These are phyloP conservation scores for Lottia scabra DNA, from an alignment of 2,888 invertebrate genomes.

Conservation along the genomic window DNA sequence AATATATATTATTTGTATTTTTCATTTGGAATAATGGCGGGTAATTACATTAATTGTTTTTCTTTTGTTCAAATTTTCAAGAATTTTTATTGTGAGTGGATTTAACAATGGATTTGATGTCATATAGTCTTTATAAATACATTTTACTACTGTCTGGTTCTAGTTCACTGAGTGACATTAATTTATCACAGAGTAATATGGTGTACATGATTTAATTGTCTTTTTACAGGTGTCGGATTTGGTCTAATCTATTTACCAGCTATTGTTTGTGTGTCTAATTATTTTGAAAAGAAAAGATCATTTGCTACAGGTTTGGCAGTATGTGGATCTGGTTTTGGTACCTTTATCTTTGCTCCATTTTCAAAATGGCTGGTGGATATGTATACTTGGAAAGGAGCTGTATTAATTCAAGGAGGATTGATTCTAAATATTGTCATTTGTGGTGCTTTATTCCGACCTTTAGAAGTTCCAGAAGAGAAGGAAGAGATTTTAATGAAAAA, in stretches of 20 bases:
- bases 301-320: constrained; percentile 96
- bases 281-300: constrained; percentile 94
- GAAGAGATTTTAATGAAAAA: constrained; percentile 4
- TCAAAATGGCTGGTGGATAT: constrained; percentile 74
- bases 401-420: constrained; percentile 85
- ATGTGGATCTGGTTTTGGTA: constrained; percentile 96
- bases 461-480: constrained; percentile 78
- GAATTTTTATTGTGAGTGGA: no score
- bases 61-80: no score
- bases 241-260: constrained; percentile 98
- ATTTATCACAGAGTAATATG: no score
- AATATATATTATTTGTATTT: constrained; percentile 87
- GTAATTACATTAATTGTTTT: constrained; percentile 61
- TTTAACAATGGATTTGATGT: no score
- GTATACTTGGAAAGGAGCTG: constrained; percentile 89
- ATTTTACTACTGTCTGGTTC: no score
- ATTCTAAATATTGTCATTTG: constrained; percentile 89
- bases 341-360: constrained; percentile 84
- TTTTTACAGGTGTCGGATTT: constrained; percentile 84
- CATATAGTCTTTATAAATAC: no score
- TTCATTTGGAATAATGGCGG: constrained; percentile 93
- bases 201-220: neutral
- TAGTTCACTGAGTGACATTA: no score
- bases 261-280: constrained; percentile 96
- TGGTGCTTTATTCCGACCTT: constrained; percentile 89